Evolutionary conservation across 1,140 invertebrate species (phyloP).

Genomic region (Pseudomyrmex pallidus): DNA sequence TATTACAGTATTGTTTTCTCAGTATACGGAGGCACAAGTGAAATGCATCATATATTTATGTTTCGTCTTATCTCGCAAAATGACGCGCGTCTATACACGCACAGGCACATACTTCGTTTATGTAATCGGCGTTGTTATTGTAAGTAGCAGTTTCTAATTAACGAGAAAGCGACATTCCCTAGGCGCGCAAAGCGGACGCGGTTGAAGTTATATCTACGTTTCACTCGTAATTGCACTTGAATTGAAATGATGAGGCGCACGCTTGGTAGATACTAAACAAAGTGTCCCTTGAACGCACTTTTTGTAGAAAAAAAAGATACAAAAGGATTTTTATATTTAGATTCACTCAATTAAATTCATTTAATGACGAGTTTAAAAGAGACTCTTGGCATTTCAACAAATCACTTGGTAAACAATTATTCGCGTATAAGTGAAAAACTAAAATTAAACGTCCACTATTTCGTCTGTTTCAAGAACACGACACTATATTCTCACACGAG

Average conservation of each 20-base stretch:
- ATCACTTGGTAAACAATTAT: neutral
- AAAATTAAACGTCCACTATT: constrained; percentile 1
- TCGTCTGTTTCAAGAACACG: neutral
- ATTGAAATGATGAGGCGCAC: constrained; percentile 36
- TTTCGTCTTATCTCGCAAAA: neutral
- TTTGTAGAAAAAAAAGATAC: neutral
- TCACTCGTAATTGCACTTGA: constrained; percentile 62
- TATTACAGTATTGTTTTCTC: too few species aligned
- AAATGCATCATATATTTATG: constrained; percentile 4
- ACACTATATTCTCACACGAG: neutral
- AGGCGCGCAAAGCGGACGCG: neutral
- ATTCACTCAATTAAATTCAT: neutral
- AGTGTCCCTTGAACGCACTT: neutral
- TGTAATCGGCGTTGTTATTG: neutral
- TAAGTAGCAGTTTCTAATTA: constrained; percentile 32
- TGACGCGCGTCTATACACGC: neutral
- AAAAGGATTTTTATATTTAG: too few species aligned
- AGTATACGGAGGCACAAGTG: too few species aligned
- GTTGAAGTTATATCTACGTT: constrained; percentile 17
- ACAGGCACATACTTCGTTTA: constrained; percentile 28
- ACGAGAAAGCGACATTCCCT: constrained; percentile 50
- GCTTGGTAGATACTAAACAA: neutral
- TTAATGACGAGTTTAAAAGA: neutral
- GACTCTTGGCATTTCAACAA: neutral
- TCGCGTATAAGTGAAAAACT: neutral